Conservation (phyloP, 2,113 vertebrate species). For the Planiliza haematocheilus region DNA sequence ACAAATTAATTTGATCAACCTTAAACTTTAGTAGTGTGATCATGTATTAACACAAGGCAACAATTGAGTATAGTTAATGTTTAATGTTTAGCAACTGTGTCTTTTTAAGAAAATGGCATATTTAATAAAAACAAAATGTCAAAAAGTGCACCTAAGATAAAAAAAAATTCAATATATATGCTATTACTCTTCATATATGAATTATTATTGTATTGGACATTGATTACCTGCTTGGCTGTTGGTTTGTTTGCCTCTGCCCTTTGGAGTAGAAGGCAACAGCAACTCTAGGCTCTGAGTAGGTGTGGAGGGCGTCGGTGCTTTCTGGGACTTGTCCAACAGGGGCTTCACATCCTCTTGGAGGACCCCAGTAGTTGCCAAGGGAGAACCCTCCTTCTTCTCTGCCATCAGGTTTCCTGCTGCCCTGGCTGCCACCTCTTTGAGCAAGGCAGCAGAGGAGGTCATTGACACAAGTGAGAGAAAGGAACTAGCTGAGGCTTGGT, state of each 20-base stretch:
- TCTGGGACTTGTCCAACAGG: constrained; percentile 93
- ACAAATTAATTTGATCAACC: constrained; percentile 4
- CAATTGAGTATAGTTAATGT: background rate
- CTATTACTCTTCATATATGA: background rate
- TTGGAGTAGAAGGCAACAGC: constrained; percentile 91
- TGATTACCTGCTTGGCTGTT: constrained; percentile 89
- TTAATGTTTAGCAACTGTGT: background rate
- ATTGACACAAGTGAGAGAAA: constrained; percentile 97
- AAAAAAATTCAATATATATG: background rate
- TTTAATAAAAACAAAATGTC: background rate
- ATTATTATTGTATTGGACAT: background rate
- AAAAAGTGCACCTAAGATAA: constrained; percentile 3
- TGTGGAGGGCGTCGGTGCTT: constrained; percentile 88
- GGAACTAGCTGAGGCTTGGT: constrained; percentile 90
- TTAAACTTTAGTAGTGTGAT: background rate
- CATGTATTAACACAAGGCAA: constrained; percentile 16
- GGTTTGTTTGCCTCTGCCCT: constrained; percentile 90
- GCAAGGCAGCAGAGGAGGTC: constrained; percentile 97
- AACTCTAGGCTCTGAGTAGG: constrained; percentile 92
- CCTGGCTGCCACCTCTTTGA: constrained; percentile 98
- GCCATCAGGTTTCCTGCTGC: constrained; percentile 94
- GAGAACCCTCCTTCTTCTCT: constrained; percentile 89
- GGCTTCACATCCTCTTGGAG: constrained; percentile 90
- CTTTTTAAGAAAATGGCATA: background rate
- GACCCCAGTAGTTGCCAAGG: constrained; percentile 77